These are phyloP conservation scores for Irena cyanogastra DNA, from an alignment of 2,113 vertebrate species.

Conservation along the genomic window DNA sequence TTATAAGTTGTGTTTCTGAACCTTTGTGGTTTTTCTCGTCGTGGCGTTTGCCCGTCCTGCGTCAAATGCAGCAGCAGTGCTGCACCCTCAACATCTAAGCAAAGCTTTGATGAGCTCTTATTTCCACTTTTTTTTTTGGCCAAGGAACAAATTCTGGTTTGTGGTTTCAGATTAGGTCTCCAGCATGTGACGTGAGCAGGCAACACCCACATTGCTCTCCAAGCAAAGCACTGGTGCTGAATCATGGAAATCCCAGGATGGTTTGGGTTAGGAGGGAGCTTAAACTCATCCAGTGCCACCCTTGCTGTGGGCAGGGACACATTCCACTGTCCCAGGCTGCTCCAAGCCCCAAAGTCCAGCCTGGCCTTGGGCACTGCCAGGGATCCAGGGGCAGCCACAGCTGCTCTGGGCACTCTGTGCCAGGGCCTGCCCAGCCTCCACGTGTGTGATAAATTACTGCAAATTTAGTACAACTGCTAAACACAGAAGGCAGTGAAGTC, in stretches of 20 bases:
- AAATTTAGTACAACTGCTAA: neutral
- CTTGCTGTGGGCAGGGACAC: neutral
- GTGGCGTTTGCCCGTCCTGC: neutral
- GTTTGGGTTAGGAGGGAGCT: neutral
- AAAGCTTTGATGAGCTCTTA: neutral
- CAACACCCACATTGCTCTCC: neutral
- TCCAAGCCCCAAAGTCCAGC: accelerated
- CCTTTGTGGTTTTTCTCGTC: neutral
- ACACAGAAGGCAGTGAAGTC: neutral
- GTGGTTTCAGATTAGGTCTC: neutral
- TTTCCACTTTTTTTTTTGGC: neutral
- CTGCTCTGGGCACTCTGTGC: neutral
- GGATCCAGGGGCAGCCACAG: neutral
- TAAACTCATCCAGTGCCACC: neutral
- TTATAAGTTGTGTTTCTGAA: neutral
- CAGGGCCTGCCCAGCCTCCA: neutral
- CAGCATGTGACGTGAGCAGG: neutral
- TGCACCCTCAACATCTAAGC: neutral
- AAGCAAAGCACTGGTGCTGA: neutral
- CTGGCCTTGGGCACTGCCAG: neutral
- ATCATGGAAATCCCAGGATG: neutral
- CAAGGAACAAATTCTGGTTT: neutral
- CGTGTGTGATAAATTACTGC: neutral
- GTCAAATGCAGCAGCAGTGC: accelerated
- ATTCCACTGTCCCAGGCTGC: neutral